Conservation (phyloP, 2,113 vertebrate genomes). For the Clarias magur region DNA sequence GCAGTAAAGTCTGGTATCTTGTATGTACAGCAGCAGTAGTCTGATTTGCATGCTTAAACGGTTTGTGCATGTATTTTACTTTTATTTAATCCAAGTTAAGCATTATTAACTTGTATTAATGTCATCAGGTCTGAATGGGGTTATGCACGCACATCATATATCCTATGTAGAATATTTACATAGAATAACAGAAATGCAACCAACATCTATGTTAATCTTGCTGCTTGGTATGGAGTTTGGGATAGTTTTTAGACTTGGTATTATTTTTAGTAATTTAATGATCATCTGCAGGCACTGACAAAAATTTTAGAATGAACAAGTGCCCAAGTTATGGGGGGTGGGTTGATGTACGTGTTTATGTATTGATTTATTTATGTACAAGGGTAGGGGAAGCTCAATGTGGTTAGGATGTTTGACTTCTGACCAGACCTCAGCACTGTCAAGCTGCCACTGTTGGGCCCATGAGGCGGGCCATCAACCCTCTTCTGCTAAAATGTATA, state of each 20-base stretch:
- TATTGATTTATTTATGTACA: background rate
- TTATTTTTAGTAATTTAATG: background rate
- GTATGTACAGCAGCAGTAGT: background rate
- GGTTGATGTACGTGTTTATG: too few species aligned
- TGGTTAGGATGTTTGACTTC: too few species aligned
- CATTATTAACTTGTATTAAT: too few species aligned
- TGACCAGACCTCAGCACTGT: too few species aligned
- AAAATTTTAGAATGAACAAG: background rate
- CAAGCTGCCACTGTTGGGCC: too few species aligned
- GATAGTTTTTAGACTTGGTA: background rate
- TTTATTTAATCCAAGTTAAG: background rate
- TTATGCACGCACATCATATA: background rate
- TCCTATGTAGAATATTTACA: background rate
- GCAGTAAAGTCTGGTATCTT: constrained; percentile 47
- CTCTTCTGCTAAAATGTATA: too few species aligned
- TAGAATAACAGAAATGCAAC: background rate
- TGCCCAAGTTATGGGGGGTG: background rate
- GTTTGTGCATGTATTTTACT: background rate
- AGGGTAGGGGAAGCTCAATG: too few species aligned
- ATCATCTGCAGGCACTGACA: background rate
- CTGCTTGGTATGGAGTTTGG: background rate
- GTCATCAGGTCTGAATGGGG: background rate
- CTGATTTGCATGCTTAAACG: background rate
- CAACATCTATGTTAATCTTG: background rate
- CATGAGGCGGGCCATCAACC: too few species aligned